Base-by-base conservation (phyloP, 2,113 vertebrate genomes). In the Hippocampus zosterae region DNA sequence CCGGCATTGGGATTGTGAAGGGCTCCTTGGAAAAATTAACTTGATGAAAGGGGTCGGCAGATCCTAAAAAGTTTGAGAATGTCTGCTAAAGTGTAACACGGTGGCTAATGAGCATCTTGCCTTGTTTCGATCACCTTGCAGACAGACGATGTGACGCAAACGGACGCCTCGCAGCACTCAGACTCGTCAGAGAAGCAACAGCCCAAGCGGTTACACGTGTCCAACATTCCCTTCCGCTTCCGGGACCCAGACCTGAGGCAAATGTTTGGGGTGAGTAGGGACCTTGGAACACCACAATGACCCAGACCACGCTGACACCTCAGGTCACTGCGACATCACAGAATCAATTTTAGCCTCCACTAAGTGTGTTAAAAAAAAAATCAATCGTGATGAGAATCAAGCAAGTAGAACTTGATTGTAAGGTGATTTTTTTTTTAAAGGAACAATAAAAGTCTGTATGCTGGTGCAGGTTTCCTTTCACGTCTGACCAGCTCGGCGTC, bases 191-290 rank as follows among this genome's bases (percentile, higher is more conserved):
- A 98, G 91, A 98, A 98, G 88, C 96, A 95, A 90, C 96, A 96
- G 88, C 96, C 96, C 87, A 98, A 98, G 87, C 82, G 96, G 90
- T 92, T 98, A 84, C 96, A 98, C 16, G 95, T 98, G 87, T 98
- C 96, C 91, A 98, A 98, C 93, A 98, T 98, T 91, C 96, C 96
- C 90, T 98, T 98, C 91, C 95, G 96, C 82, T 98, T 98, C 93
- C 94, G 96, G 81, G 96, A 98, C 91, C 96, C 96, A 0, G 96
- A 98, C 90, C 92, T 98, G 73, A 93, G 96, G 91, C 96, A 98
- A 92, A 98, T 98, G 95, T 98, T 98, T 27, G 92, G 92, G 90
- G 92, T 93, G 85, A 92, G 91, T 84, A 64, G 18, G 48, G 18
- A 50, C 5, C 48, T 50, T 12, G 48, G 7, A 19, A 18, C 48